Conservation (phyloP, 2,113 vertebrate genomes). For the Burhinus bistriatus region DNA sequence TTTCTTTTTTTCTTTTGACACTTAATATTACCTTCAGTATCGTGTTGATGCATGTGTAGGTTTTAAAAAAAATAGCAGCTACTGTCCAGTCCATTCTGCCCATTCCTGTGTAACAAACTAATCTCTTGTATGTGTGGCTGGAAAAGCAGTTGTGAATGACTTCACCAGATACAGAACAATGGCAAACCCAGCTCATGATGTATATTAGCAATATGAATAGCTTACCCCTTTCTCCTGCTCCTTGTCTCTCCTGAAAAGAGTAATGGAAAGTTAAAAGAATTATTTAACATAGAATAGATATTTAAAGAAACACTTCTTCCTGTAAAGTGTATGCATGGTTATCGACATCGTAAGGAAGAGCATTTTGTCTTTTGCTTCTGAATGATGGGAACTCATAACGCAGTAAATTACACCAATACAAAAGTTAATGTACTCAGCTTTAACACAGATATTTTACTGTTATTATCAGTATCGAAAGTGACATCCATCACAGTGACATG, state of each 20-base stretch:
- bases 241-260: neutral
- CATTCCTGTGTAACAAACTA: neutral
- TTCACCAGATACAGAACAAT: neutral
- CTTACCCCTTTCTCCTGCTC: neutral
- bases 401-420: conserved; percentile 38
- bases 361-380: conserved; percentile 27
- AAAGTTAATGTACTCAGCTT: conserved; percentile 59
- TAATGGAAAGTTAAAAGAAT: conserved; percentile 47
- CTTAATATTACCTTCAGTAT: neutral
- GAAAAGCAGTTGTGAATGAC: neutral
- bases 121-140: neutral
- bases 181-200: neutral
- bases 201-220: neutral
- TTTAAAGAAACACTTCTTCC: conserved; percentile 53
- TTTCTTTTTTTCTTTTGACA: neutral
- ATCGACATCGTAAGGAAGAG: neutral
- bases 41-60: neutral
- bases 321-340: neutral
- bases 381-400: conserved; percentile 8
- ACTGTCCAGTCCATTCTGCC: neutral
- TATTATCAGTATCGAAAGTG: conserved; percentile 45
- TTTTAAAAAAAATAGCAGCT: neutral
- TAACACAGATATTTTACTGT: conserved; percentile 35
- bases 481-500: conserved; percentile 32
- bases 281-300: conserved; percentile 33